Conservation (phyloP, 2,888 invertebrate genomes). For the Erebia palarica region DNA sequence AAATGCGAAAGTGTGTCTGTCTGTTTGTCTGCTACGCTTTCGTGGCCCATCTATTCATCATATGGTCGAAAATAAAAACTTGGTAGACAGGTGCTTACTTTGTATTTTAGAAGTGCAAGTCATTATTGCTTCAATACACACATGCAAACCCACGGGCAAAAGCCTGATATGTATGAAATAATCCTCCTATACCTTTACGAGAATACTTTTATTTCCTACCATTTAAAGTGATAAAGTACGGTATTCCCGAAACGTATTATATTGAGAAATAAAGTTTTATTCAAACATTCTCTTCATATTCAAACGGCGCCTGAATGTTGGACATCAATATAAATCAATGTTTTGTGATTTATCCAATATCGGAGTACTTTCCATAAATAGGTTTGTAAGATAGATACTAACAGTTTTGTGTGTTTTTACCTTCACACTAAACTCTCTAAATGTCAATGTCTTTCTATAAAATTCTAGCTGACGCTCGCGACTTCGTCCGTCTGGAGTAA, state of each 20-base stretch:
- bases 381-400: background rate
- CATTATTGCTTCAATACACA: too few species aligned
- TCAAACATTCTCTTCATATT: conserved; percentile 2
- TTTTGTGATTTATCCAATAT: conserved; percentile 20
- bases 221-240: conserved; percentile 14
- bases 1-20: too few species aligned
- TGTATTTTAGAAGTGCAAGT: too few species aligned
- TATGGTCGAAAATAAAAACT: too few species aligned
- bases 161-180: background rate
- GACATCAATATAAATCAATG: conserved; percentile 15
- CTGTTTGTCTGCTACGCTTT: too few species aligned
- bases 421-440: too few species aligned
- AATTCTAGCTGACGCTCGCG: too few species aligned
- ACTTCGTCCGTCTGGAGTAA: too few species aligned
- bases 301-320: conserved; percentile 9
- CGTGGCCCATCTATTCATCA: too few species aligned
- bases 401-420: background rate
- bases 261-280: conserved; percentile 19
- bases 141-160: background rate
- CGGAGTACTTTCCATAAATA: background rate
- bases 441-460: too few species aligned
- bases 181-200: background rate
- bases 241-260: conserved; percentile 6
- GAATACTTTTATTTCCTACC: conserved; percentile 4
- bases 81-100: too few species aligned